These are phyloP conservation scores for Linnaemya vulpina DNA, from an alignment of 2,888 invertebrate species.

Conservation along the genomic window DNA sequence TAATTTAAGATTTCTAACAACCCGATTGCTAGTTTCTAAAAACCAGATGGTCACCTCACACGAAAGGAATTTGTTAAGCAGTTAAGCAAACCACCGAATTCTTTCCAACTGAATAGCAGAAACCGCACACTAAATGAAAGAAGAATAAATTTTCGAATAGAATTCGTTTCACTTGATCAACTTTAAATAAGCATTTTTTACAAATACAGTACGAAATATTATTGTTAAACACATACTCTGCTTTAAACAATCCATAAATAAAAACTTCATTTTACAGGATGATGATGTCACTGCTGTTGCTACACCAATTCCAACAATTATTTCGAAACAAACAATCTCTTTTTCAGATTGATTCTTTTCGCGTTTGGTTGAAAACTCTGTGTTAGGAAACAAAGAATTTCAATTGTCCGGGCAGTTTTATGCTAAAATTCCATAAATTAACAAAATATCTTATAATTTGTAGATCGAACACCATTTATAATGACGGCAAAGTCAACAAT, in stretches of 20 bases:
- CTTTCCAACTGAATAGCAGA: too few species aligned
- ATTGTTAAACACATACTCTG: constrained; percentile 56
- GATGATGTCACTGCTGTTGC: background rate
- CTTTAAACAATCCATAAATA: constrained; percentile 64
- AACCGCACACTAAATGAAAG: too few species aligned
- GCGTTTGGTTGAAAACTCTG: constrained; percentile 11
- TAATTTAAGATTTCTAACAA: too few species aligned
- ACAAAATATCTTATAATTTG: constrained; percentile 71
- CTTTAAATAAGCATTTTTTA: background rate
- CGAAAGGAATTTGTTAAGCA: too few species aligned
- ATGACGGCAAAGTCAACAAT: constrained; percentile 29
- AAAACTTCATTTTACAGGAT: constrained; percentile 61
- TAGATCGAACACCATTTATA: constrained; percentile 70
- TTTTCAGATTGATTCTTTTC: background rate
- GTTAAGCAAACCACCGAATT: too few species aligned
- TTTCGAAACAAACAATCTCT: background rate
- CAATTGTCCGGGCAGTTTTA: constrained; percentile 15
- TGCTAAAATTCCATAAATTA: constrained; percentile 73
- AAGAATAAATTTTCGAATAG: too few species aligned
- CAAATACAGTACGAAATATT: background rate
- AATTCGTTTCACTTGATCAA: too few species aligned
- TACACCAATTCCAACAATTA: background rate
- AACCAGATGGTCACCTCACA: too few species aligned
- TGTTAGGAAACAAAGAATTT: constrained; percentile 65
- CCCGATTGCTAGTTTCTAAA: too few species aligned